Base-by-base conservation (phyloP, 2,888 invertebrate species). In the Caenorhabditis imperialis region DNA sequence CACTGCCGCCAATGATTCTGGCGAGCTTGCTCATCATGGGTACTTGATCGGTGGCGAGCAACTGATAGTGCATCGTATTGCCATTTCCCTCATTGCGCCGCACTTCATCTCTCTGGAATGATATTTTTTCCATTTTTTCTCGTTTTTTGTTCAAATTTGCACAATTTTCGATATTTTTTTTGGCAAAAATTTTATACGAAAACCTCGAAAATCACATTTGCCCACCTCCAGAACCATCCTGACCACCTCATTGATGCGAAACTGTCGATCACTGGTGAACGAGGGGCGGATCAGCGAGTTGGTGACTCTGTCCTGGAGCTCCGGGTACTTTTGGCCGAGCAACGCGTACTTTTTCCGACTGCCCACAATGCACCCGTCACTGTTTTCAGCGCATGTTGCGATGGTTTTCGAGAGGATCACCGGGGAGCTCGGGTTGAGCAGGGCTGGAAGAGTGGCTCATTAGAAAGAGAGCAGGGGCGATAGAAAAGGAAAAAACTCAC, bases 361-460 rank as follows among this genome's bases (percentile, higher is more conserved):
- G 50, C 74, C 74, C 5, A 74, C 57, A 12, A 74, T 62, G 20
- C 69, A 69, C 2, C 74, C 74, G 44, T 74, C 62, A 30, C 48
- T 69, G 18, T 58, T 51, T 16, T 45, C 30, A 0, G 74, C 62
- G n/a, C 45, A 57, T 2, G 48, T 69, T 2, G 69, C 74, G 14
- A 74, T 58, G 18, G 53, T 58, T 60, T 67, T 61, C 30, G 73
- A 58, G 23, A 73, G 55, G 12, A 55, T 33, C 4, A 51, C 45
- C 1, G 61, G 25, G 4, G 61, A 54, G 20, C 35, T 40, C 0
- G 58, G 33, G 30, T 53, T 27, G 14, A 30, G 35, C 6, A 33
- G 23, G 42, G 20, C 55, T 69, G 60, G 30, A 44, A 57, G 18
- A 18, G 2, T 38, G 33, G 5, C 12, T 5, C 14, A 3, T 7